These are phyloP conservation scores for Drosophila crucigera DNA, from an alignment of 2,888 invertebrate species.

Conservation along the genomic window DNA sequence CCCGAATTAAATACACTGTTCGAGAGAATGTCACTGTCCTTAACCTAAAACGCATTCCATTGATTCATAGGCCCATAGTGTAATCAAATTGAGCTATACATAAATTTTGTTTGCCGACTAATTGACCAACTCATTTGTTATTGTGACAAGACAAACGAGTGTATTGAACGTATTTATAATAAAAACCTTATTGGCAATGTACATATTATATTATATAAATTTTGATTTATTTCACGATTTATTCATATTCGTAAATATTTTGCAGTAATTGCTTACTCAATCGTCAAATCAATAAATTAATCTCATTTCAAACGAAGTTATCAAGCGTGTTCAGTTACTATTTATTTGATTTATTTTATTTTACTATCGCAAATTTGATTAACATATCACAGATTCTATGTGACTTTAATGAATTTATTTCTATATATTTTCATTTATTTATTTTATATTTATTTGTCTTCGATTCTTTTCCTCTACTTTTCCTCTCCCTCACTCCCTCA, in stretches of 20 bases:
- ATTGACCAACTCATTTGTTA: constrained; percentile 36
- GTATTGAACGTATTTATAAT: neutral
- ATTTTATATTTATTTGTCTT: neutral
- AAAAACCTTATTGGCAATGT: neutral
- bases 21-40: constrained; percentile 31
- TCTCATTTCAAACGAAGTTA: constrained; percentile 4
- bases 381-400: neutral
- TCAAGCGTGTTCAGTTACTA: neutral
- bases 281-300: constrained; percentile 8
- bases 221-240: constrained; percentile 22
- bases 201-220: neutral
- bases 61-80: constrained; percentile 33
- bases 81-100: constrained; percentile 33
- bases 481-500: neutral
- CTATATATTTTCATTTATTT: neutral
- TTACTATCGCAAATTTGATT: neutral
- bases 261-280: neutral
- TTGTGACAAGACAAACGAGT: constrained; percentile 4
- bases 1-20: constrained; percentile 42
- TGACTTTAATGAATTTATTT: neutral
- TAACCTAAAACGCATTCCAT: constrained; percentile 20
- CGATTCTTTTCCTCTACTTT: neutral
- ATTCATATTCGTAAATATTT: neutral
- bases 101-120: constrained; percentile 16
- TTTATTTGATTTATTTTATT: neutral